Evolutionary conservation across 1,140 invertebrate species (phyloP), one percentile per base, ranked within the genome.

Genomic region (Drosophila bifasciata): DNA sequence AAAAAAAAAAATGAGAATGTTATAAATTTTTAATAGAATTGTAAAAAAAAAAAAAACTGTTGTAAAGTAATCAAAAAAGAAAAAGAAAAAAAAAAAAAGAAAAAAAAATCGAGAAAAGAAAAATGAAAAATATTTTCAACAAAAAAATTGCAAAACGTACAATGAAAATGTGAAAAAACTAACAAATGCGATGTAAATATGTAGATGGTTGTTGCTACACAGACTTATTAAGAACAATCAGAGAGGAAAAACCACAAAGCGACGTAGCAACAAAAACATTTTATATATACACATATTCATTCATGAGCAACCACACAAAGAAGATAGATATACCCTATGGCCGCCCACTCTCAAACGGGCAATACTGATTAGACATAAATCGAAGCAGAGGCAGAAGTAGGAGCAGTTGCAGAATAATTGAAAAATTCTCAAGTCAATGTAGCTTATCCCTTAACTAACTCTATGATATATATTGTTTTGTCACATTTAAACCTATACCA

Each of bases 151-250:
- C 64, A 79, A 79, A 79, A 78, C 46, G 48, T 69, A 74, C 59
- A 59, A 79, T 72, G 74, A 80, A 81, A 67, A 77, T 49, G 48
- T 66, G 72, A 57, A 79, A 86, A 84, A 89, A 79, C 68, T 79
- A 71, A 78, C 68, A 83, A 80, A 76, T 59, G 67, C 73, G 73
- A 84, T 89, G 76, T 88, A 88, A 88, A 89, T 89, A 81, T 81
- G 78, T 74, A 88, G 62, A 61, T 84, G 70, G 76, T 77, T 76
- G 71, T 80, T 83, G 76, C 64, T 77, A 84, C 62, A 67, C 62
- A 67, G 23, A 43, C 5, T 19, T 28, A 78, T 61, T 28, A 41
- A 67, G 44, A 68, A 61, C 55, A 53, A 36, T 36, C 32, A 36
- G 11, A 36, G 11, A 11, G 32, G 32, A 13, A 36, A 13, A 36